Evolutionary conservation across 1,140 invertebrate genomes (phyloP), one percentile per base, ranked within the genome.

Genomic region (Anagrus nilaparvatae): DNA sequence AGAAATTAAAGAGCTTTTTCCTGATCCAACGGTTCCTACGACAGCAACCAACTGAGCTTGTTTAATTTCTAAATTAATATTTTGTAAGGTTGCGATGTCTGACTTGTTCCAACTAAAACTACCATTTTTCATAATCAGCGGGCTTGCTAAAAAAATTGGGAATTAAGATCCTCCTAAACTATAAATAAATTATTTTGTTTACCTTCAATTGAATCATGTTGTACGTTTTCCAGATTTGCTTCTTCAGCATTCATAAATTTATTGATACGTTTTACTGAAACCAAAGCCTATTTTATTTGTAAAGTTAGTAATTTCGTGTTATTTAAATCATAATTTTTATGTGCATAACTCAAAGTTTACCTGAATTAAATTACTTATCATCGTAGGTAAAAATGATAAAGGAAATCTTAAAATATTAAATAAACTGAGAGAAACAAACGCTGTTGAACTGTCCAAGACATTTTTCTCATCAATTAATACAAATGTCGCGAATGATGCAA

Each of bases 351-450:
- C 5, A 29, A 32, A 20, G 29, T 77, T 79, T 79, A 89, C 85
- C 82, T 89, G 85, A 52, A 90, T 82, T 55, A 88, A 71, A 67
- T 85, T 87, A 60, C 79, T 80, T 64, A 89, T 86, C 74, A 87
- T 79, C 79, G 87, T 87, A 58, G 85, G 85, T 67, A 87, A 75
- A 80, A 87, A 84, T 59, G 81, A 84, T 54, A 91, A 72, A 53
- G 94, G 92, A 67, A 95, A 93, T 58, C 92, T 78, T 50, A 98
- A 78, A 52, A 97, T 91, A 72, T 97, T 97, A 75, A 99, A n/a
- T n/a, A n/a, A n/a, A n/a, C n/a, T n/a, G n/a, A n/a, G n/a, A n/a
- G n/a, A n/a, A n/a, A n/a, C n/a, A 97, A 98, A 99, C 50, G 88
- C 94, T 58, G 78, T 92, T 62, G 79, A 76, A 52, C 91, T 83